Conservation (phyloP, 2,888 invertebrate species). For the Salticus scenicus region DNA sequence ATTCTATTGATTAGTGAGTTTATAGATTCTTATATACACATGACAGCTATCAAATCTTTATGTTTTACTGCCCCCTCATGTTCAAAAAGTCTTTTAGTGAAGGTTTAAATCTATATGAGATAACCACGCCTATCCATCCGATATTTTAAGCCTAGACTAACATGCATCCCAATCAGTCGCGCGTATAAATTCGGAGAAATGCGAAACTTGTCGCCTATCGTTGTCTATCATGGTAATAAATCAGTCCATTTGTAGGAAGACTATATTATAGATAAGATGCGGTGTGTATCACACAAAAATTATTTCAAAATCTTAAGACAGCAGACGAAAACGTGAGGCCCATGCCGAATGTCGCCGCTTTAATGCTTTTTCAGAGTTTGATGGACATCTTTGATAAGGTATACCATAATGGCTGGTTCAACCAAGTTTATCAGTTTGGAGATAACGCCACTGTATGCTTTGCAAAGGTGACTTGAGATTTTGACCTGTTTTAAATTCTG, state of each 20-base stretch:
- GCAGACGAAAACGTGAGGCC: background rate
- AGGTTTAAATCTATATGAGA: too few species aligned
- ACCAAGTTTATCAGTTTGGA: background rate
- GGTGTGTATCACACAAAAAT: too few species aligned
- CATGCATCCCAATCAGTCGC: constrained; percentile 20
- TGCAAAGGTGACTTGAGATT: too few species aligned
- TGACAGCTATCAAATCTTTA: too few species aligned
- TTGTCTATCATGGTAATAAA: constrained; percentile 53
- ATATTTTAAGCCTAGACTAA: background rate
- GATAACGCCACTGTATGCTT: background rate
- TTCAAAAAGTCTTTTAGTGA: too few species aligned
- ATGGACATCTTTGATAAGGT: background rate
- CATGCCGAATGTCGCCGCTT: background rate
- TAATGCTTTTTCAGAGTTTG: background rate
- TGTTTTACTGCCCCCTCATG: too few species aligned
- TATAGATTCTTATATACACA: too few species aligned
- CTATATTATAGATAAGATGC: background rate
- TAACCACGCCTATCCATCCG: background rate
- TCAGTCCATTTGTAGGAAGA: constrained; percentile 62
- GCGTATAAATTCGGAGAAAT: constrained; percentile 48
- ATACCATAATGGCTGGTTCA: background rate
- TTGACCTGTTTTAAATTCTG: too few species aligned
- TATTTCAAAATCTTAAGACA: too few species aligned
- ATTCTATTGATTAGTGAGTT: too few species aligned
- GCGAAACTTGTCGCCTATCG: constrained; percentile 53